Percentiles rank a stretch among this genome's conserved stretches.
Evolutionary conservation across 2,888 invertebrate species (phyloP).

Genomic region (Lacanobia oleracea): DNA sequence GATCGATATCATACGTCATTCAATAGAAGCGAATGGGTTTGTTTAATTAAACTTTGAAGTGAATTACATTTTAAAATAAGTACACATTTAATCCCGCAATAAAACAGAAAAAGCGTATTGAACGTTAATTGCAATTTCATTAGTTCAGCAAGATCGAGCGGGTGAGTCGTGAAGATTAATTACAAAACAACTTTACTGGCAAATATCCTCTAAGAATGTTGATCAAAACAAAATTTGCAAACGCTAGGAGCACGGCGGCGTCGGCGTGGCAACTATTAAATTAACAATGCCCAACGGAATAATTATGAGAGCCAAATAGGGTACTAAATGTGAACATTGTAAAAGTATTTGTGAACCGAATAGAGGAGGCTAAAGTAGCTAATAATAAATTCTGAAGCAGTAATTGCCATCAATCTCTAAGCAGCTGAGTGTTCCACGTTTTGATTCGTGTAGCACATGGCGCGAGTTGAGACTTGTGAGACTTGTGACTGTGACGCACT

Average conservation of each 20-base stretch:
- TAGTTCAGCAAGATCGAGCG: conserved; percentile 48
- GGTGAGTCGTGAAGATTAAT: conserved; percentile 66
- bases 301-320: conserved; percentile 63
- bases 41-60: conserved; percentile 17
- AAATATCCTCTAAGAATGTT: conserved; percentile 63
- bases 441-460: conserved; percentile 55
- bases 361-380: conserved; percentile 36
- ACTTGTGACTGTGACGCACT: conserved; percentile 39
- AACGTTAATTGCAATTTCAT: conserved; percentile 56
- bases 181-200: conserved; percentile 65
- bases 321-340: conserved; percentile 55
- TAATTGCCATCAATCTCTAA: conserved; percentile 59
- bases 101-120: conserved; percentile 39
- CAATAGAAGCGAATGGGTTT: conserved; percentile 9
- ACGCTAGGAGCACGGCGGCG: conserved; percentile 55
- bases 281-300: conserved; percentile 66
- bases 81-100: conserved; percentile 18
- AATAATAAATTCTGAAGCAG: conserved; percentile 47
- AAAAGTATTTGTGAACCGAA: conserved; percentile 47
- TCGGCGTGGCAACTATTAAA: conserved; percentile 65
- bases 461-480: conserved; percentile 43
- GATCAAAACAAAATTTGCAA: conserved; percentile 69
- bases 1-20: conserved; percentile 5
- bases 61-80: conserved; percentile 15
- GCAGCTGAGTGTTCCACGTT: conserved; percentile 53